Base-by-base conservation (phyloP, 2,797 vertebrate species). In the Lithobates pipiens region DNA sequence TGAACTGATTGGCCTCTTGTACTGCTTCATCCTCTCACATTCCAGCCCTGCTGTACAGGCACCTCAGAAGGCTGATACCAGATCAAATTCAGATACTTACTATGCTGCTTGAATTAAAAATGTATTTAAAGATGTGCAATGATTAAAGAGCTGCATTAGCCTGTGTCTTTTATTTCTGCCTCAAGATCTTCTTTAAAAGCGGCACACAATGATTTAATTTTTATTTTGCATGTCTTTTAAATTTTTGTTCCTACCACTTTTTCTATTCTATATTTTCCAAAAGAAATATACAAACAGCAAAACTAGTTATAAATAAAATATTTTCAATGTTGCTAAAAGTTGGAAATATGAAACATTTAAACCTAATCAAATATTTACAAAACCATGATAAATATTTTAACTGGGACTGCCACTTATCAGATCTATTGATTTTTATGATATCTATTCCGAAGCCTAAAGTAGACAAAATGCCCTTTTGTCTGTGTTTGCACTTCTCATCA, bases 291-390 rank as follows among this genome's bases (percentile, higher is more conserved):
- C 61, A 25, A 25, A 1, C 61, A 65, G 61, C 61, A 65, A 65
- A 65, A 65, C 61, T 25, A 65, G 23, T 32, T 71, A 23, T 71
- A 23, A 71, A 71, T 32, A 71, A 32, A 71, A 16, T 21, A 71
- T 71, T 23, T 25, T 16, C 69, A 6, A 36, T 25, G 29, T 13
- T 29, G 29, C 69, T 32, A 32, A 71, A 29, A 39, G 69, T 71
- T 34, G 2, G 9, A 71, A 71, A 71, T 32, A 71, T 71, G 5
- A 32, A 71, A 71, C 69, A 71, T 71, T 32, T 71, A 71, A 70
- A 36, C 18, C 3, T 16, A 27, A 70, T 29, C 34, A 70, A 70
- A 71, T 32, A 71, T 71, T 32, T 21, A 71, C 15, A 39, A 32
- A 71, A 34, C 16, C 69, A 32, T 71, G 29, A 21, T 65, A 25